These are phyloP conservation scores for Cotesia chilonis DNA, from an alignment of 1,140 invertebrate genomes.

Conservation along the genomic window DNA sequence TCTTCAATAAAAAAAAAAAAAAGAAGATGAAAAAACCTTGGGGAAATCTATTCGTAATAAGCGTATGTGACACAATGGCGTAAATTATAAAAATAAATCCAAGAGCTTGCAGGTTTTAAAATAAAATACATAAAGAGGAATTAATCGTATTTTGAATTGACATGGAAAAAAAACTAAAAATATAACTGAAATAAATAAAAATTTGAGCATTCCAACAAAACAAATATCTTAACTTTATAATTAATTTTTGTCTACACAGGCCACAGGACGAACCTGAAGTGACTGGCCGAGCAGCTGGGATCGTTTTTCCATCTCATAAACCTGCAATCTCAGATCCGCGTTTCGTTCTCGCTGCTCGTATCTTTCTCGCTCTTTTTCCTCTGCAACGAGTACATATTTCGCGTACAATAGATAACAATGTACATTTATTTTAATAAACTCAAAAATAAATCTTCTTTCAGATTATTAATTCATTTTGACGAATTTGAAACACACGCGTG, in stretches of 20 bases:
- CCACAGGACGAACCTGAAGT: constrained; percentile 65
- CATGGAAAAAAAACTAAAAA: constrained; percentile 18
- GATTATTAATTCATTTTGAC: constrained; percentile 10
- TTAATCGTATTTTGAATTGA: neutral
- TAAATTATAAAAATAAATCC: constrained; percentile 40
- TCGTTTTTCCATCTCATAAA: constrained; percentile 67
- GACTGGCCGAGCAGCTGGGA: constrained; percentile 65
- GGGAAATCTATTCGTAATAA: constrained; percentile 18
- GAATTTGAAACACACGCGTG: constrained; percentile 17
- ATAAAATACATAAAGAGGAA: constrained; percentile 44
- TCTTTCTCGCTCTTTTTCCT: constrained; percentile 66
- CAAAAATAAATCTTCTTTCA: too few relatives aligned
- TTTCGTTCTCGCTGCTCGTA: constrained; percentile 66
- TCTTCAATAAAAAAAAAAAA: constrained; percentile 11
- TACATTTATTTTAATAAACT: too few relatives aligned
- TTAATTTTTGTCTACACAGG: constrained; percentile 55
- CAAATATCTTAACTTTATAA: constrained; percentile 21
- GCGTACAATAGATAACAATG: constrained; percentile 56
- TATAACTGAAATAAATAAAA: constrained; percentile 5
- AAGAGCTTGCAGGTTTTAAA: constrained; percentile 53
- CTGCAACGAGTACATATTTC: constrained; percentile 61
- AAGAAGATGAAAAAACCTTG: constrained; percentile 38
- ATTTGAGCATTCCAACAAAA: constrained; percentile 42
- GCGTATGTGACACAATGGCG: constrained; percentile 30
- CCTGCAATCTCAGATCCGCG: constrained; percentile 65